Base-by-base conservation (phyloP, 2,888 invertebrate genomes). In the Xestia c-nigrum region DNA sequence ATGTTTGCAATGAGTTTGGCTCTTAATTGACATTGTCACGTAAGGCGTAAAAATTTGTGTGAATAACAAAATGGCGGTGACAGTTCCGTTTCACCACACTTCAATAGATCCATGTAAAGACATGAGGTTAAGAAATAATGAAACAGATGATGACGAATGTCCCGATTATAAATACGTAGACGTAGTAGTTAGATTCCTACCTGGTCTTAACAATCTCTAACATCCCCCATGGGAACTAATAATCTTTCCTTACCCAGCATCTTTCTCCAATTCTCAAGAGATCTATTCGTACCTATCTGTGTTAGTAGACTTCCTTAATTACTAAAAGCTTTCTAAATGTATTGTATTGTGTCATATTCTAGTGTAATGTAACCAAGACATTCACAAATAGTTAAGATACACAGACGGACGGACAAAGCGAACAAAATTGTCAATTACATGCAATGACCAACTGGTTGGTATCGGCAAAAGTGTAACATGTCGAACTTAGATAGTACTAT, bases 221-320 rank as follows among this genome's bases (percentile, higher is more conserved):
- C 5, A 6, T 38, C 9, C 1, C 24, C 50, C 16, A 46, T 46
- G 52, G 46, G 46, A 79, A 40, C 6, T 80, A 21, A 24, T 46
- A 71, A 24, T 40, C 3, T 21, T 21, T 55, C 6, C 38, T 72
- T 7, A 63, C 38, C 3, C 43, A 78, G 57, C 74, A n/a, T 81
- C 46, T 47, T 74, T 46, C 24, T 52, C 7, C 5, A 38, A 52
- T 46, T 47, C 40, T n/a, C 61, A 31, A 40, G 59, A 74, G 66
- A 74, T 40, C 1, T 19, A 14, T 31, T n/a, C 24, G 19, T 55
- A 55, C n/a, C n/a, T 46, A 7, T 24, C 16, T 46, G 2, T n/a
- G n/a, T 6, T n/a, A n/a, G 1, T 43, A 38, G 38, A 31, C 43
- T 50, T 65, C 10, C 0, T 2, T 57, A 19, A 50, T 72, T 47